Base-by-base conservation (phyloP, 2,888 invertebrate genomes). In the Rotaria magnacalcarata region DNA sequence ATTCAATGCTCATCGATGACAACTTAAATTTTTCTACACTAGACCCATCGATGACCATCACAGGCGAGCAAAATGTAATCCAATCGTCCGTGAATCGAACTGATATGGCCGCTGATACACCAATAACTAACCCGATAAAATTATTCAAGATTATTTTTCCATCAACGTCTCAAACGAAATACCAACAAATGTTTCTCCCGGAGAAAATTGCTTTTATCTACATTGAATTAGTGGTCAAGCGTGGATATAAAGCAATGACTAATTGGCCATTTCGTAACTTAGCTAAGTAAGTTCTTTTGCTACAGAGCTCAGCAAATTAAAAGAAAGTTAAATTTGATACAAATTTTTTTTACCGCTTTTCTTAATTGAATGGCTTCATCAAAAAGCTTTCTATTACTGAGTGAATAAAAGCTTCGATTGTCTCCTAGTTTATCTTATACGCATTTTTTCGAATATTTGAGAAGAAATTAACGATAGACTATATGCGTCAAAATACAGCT, bases 161-260 rank as follows among this genome's bases (percentile, higher is more conserved):
- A n/a, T 80, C 80, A 11, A 47, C 80, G 14, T 43, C 43, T 47
- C 11, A 21, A 47, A 47, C 2, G 1, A 47, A 47, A 47, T 80
- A 80, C 47, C 24, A 47, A n/a, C 47, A 47, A 6, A 80, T 80
- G 80, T 47, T 80, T 24, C 47, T 80, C 24, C 11, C 47, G 11
- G 75, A 80, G 10, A 80, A 80, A 80, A 47, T 80, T 24, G 75
- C 75, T 41, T 80, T 43, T n/a, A 80, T 80, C n/a, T 80, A 80
- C 24, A 80, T 80, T 47, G 47, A 80, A 80, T n/a, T 80, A n/a
- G 80, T 80, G 11, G 1, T 80, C 80, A 80, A 47, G 4, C 43
- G 24, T 2, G 80, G 47, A 43, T 47, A 47, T 47, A 80, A 80
- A 80, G 47, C 47, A n/a, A n/a, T 80, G 80, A 80, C 80, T 11